Evolutionary conservation across 1,140 invertebrate species (phyloP).

Genomic region (Trichogramma pretiosum): DNA sequence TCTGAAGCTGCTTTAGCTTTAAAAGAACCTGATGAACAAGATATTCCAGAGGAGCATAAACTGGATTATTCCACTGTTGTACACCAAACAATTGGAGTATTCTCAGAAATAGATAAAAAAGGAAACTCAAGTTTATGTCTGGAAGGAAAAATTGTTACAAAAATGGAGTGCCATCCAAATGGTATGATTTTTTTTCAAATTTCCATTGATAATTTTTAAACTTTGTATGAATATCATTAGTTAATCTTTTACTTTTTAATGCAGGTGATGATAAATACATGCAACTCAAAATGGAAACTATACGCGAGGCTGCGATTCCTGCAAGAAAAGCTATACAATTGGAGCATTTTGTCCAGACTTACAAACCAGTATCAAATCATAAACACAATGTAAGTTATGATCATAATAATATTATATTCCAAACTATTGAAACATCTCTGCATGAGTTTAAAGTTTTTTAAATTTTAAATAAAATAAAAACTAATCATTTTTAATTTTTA

Average conservation of each 20-base stretch:
- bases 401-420: slow-evolving; percentile 27
- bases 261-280: slow-evolving; percentile 77
- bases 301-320: slow-evolving; percentile 68
- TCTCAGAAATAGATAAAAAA: slow-evolving; percentile 75
- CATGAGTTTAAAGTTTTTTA: slow-evolving; percentile 8
- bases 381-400: slow-evolving; percentile 82
- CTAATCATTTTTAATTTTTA: slow-evolving; percentile 56
- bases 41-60: slow-evolving; percentile 80
- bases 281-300: slow-evolving; percentile 75
- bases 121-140: too few relatives aligned
- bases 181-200: slow-evolving; percentile 44
- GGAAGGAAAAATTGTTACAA: slow-evolving; percentile 86
- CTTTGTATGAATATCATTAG: not conserved
- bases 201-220: not conserved
- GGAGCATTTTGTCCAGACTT: slow-evolving; percentile 70
- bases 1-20: slow-evolving; percentile 63
- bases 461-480: too few relatives aligned
- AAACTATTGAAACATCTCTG: too few relatives aligned
- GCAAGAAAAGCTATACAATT: slow-evolving; percentile 66
- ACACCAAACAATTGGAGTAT: slow-evolving; percentile 79
- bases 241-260: slow-evolving; percentile 16
- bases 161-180: slow-evolving; percentile 84
- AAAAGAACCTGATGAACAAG: slow-evolving; percentile 60
- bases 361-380: slow-evolving; percentile 79
- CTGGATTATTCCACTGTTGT: slow-evolving; percentile 82